These are phyloP conservation scores for Camelus bactrianus DNA, from an alignment of 2,113 vertebrate genomes.

Conservation along the genomic window DNA sequence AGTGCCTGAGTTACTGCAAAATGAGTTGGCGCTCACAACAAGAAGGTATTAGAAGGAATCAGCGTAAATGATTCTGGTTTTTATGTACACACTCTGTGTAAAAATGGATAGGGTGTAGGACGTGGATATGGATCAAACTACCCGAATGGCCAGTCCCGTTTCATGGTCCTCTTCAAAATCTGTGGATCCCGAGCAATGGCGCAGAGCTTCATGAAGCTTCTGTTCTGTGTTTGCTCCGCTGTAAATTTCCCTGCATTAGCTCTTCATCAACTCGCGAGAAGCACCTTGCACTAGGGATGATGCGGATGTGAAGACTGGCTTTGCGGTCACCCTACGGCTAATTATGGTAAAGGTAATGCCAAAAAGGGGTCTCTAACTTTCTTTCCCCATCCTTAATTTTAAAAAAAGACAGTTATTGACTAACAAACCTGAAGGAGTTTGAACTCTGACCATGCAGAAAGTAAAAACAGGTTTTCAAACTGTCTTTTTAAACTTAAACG, in stretches of 20 bases:
- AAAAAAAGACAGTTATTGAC: conserved; percentile 27
- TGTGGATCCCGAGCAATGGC: background rate
- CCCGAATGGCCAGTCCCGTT: background rate
- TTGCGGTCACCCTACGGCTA: background rate
- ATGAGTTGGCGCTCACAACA: background rate
- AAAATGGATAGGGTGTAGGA: background rate
- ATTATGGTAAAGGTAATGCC: background rate
- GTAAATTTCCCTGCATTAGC: background rate
- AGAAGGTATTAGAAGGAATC: background rate
- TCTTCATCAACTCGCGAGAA: background rate
- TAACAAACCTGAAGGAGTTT: conserved; percentile 40
- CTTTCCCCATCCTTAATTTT: background rate
- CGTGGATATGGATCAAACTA: background rate
- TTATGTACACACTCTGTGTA: background rate
- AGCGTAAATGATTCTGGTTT: background rate
- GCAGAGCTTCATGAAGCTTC: background rate
- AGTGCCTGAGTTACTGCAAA: background rate
- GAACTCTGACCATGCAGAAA: conserved; percentile 38
- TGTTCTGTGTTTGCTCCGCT: background rate
- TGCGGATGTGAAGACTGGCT: background rate
- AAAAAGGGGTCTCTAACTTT: background rate
- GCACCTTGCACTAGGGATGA: background rate
- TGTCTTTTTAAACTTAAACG: conserved; percentile 63
- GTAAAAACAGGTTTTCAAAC: conserved; percentile 43
- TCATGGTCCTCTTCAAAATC: background rate